Base-by-base conservation (phyloP, 2,797 vertebrate species). In the Hyperoplus immaculatus region DNA sequence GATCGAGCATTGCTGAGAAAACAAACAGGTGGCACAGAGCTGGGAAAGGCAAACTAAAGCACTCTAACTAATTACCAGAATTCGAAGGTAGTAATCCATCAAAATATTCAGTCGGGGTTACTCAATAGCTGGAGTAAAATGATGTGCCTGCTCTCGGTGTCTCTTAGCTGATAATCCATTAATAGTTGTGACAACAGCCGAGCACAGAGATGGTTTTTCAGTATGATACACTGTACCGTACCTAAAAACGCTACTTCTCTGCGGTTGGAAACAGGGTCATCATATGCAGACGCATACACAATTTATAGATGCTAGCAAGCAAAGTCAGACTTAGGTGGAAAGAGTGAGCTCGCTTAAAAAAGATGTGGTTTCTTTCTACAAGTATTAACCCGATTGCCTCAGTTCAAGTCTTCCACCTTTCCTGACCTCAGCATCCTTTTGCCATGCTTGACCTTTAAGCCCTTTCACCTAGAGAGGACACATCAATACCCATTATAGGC, bases 11-110 rank as follows among this genome's bases (percentile, higher is more conserved):
- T 36, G 67, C 64, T 72, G 71, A 81, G 56, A 70, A 71, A 70
- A 69, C 53, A 72, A 84, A 86, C 82, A 88, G 78, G 72, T 83
- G 66, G 69, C 46, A 16, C 41, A 18, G 15, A 69, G 73, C 84
- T 85, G 66, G 29, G 18, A 69, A 75, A 46, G 14, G 70, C 13
- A 77, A 84, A 80, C 29, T 67, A 77, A 80, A 76, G 69, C 77
- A 70, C 61, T 86, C 66, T 29, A 75, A 50, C 68, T 87, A 85
- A 91, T 91, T 85, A 90, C 62, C 50, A 80, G 65, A 82, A 77
- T 66, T 82, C 29, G 12, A 81, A 89, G 87, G 84, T 61, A 82
- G 75, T 55, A 65, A 81, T 87, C 61, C 68, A 88, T 90, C 75
- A 89, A 69, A 78, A 71, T 50, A 70, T 59, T 47, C 36, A n/a